These are phyloP conservation scores for Peromyscus aztecus DNA, from an alignment of 2,797 vertebrate genomes.

Conservation along the genomic window DNA sequence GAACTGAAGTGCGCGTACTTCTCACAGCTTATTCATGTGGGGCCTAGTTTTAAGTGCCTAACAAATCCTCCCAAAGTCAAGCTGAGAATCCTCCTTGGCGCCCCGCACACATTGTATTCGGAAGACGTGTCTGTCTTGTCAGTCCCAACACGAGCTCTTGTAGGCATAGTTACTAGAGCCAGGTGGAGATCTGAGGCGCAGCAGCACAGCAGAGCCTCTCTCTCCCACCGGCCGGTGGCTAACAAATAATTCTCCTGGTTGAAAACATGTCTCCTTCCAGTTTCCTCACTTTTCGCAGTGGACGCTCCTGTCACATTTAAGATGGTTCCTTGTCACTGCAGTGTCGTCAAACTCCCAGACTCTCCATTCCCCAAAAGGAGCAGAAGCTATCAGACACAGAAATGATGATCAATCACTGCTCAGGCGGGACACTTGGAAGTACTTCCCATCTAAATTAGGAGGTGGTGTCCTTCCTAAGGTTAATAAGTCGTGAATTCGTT, in stretches of 20 bases:
- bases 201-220: background rate
- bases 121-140: conserved; percentile 54
- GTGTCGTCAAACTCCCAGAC: background rate
- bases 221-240: background rate
- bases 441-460: conserved; percentile 11
- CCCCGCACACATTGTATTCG: conserved; percentile 19
- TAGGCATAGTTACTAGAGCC: background rate
- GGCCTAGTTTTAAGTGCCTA: background rate
- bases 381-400: background rate
- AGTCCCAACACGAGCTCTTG: background rate
- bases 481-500: background rate
- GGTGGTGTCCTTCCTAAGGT: background rate
- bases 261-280: conserved; percentile 3
- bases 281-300: background rate
- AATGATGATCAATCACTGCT: background rate
- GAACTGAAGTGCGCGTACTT: conserved; percentile 41
- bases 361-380: background rate
- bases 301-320: background rate
- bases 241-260: conserved; percentile 7
- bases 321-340: background rate
- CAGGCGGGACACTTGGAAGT: background rate
- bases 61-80: conserved; percentile 49
- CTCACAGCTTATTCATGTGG: background rate
- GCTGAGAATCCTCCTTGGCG: conserved; percentile 45
- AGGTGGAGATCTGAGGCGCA: background rate